A percentile compares a stretch with the other conserved stretches of the same genome.
Evolutionary conservation across 1,140 invertebrate genomes (phyloP).

Genomic region (Brachionus rotundiformis): DNA sequence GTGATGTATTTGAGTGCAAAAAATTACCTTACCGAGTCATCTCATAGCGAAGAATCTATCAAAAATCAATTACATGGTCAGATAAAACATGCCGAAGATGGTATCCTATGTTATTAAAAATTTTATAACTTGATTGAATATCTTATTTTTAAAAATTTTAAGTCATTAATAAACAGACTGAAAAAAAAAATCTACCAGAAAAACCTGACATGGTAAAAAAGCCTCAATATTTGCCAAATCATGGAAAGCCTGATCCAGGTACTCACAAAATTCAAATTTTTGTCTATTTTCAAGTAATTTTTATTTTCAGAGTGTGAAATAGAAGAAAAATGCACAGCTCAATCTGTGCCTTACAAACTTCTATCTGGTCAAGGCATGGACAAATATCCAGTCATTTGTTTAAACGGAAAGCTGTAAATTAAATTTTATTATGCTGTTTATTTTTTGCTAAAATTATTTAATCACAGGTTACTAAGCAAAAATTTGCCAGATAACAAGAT

Average conservation of each 20-base stretch:
- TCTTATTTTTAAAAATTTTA: too few species aligned
- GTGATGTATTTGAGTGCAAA: not conserved
- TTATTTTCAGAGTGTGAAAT: constrained; percentile 41
- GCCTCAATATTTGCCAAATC: not conserved
- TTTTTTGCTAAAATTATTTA: too few species aligned
- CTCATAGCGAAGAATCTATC: not conserved
- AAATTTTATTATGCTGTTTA: too few species aligned
- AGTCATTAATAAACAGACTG: not conserved
- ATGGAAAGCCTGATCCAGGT: constrained; percentile 35
- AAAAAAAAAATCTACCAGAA: not conserved
- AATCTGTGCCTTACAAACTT: constrained; percentile 56
- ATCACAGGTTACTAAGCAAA: constrained; percentile 54
- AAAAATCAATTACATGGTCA: not conserved
- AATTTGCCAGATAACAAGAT: constrained; percentile 56
- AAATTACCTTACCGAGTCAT: constrained; percentile 1
- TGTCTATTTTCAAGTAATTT: not conserved
- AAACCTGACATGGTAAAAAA: not conserved
- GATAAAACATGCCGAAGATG: not conserved
- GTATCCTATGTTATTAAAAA: too few species aligned
- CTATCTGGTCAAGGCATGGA: constrained; percentile 56
- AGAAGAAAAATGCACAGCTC: constrained; percentile 53
- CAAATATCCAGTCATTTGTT: constrained; percentile 56
- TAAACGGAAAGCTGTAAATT: constrained; percentile 56
- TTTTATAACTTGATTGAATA: too few species aligned
- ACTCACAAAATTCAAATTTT: not conserved